These are phyloP conservation scores for Decapterus maruadsi DNA, from an alignment of 2,797 vertebrate species.

Conservation along the genomic window DNA sequence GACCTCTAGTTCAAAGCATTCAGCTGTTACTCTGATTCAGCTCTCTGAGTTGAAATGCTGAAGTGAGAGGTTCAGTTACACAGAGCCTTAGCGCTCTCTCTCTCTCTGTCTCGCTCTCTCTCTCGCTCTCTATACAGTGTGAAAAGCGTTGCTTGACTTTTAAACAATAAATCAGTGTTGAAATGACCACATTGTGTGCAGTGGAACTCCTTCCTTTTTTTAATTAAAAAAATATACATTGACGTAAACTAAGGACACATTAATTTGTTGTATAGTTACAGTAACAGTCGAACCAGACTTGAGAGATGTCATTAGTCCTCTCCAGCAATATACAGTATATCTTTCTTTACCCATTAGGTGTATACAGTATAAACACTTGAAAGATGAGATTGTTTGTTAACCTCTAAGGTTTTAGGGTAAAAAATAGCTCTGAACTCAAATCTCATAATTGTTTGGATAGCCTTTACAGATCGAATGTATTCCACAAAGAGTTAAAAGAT, in stretches of 20 bases:
- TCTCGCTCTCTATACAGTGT: too few relatives aligned
- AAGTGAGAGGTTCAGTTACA: background rate
- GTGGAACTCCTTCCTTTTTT: too few relatives aligned
- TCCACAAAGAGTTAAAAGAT: slow-evolving; percentile 50
- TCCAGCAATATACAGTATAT: background rate
- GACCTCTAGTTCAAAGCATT: slow-evolving; percentile 32
- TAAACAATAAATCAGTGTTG: too few relatives aligned
- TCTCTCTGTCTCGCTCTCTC: too few relatives aligned
- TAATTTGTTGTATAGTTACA: too few relatives aligned
- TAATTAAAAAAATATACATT: too few relatives aligned
- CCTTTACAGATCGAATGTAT: slow-evolving; percentile 5
- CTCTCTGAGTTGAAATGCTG: background rate
- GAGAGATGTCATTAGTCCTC: background rate
- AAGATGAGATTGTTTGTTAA: background rate
- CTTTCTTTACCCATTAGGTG: background rate
- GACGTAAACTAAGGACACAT: too few relatives aligned
- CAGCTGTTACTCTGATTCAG: slow-evolving; percentile 25
- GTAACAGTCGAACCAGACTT: too few relatives aligned
- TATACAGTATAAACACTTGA: background rate
- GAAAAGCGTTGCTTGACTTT: too few relatives aligned
- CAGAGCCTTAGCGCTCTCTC: too few relatives aligned
- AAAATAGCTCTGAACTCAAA: background rate
- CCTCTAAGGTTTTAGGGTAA: background rate
- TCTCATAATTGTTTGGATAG: background rate
- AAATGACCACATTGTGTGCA: too few relatives aligned